These are phyloP conservation scores for Drosophila athabasca DNA, from an alignment of 1,140 invertebrate genomes.

Conservation along the genomic window DNA sequence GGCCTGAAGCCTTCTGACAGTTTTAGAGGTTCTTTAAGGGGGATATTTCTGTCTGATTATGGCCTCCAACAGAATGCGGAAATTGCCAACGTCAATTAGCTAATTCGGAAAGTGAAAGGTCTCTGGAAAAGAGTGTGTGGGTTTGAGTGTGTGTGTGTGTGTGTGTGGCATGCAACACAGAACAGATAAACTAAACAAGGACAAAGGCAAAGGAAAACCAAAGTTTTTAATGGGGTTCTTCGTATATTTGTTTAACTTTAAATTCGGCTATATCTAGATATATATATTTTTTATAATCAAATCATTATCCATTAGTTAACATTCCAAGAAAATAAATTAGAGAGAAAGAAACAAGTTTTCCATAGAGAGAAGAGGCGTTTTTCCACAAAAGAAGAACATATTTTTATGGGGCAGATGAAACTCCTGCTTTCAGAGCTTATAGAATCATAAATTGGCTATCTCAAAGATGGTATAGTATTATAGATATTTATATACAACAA, in stretches of 20 bases:
- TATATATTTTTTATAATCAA: conserved; percentile 5
- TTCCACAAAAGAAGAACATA: neutral
- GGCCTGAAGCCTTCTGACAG: conserved; percentile 13
- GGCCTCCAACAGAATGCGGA: conserved; percentile 41
- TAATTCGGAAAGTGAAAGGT: conserved; percentile 37
- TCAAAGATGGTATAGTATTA: too few relatives aligned
- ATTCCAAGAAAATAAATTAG: conserved; percentile 35
- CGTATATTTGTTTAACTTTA: neutral
- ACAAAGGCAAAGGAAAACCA: neutral
- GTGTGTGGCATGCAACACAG: neutral
- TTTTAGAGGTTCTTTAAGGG: conserved; percentile 34
- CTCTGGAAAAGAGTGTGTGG: neutral
- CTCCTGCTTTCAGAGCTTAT: too few relatives aligned
- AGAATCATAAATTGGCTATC: too few relatives aligned
- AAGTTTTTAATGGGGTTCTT: neutral
- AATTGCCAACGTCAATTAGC: conserved; percentile 53
- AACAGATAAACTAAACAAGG: conserved; percentile 3
- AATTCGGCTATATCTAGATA: conserved; percentile 16
- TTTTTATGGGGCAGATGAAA: neutral
- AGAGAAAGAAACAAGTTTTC: neutral
- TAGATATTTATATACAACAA: conserved; percentile 23
- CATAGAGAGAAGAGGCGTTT: neutral
- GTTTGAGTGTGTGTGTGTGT: too few relatives aligned
- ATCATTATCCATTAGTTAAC: conserved; percentile 48
- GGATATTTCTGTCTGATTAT: conserved; percentile 51